Base-by-base conservation (phyloP, 2,888 invertebrate species). In the Monochamus alternatus region DNA sequence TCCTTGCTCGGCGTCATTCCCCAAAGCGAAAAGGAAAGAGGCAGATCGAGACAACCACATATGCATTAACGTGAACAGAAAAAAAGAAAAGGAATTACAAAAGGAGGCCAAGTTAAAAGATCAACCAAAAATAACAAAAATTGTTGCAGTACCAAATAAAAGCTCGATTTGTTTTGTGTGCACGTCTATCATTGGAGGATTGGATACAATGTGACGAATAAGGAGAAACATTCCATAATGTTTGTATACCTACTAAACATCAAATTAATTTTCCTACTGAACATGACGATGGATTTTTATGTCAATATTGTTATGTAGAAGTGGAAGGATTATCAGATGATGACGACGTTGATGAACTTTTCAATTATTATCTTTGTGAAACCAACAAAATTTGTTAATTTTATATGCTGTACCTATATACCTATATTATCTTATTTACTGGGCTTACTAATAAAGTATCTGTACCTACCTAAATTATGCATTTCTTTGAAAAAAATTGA, bases 1-100 rank as follows among this genome's bases (percentile, higher is more conserved):
- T 30, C 59, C 59, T 60, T 47, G 30, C n/a, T 31, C 5, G 31
- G 59, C 22, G 5, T 30, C 22, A 60, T 60, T 60, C 59, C 22
- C 59, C 59, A 60, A 60, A 60, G 59, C 59, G 59, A 30, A 60
- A 60, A 60, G 30, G 59, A 22, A 60, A 60, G 22, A 31, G 59
- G 31, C 59, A 60, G 59, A 14, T 60, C 22, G 31, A 31, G 5
- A 60, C 5, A 60, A 60, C 14, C 12, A 3, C 59, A 30, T 60
- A 60, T 60, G 5, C 59, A 14, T 60, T 60, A 60, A 60, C 31
- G 59, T 60, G 59, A 60, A 12, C 59, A 60, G 31, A 60, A 60
- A 12, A 60, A 60, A 60, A 31, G 59, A 60, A 60, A 60, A 60
- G 30, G 59, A 60, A 60, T 60, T 60, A 60, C 59, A 30, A 60